Conservation (phyloP, 1,140 invertebrate genomes). For the Drosophila serrata region DNA sequence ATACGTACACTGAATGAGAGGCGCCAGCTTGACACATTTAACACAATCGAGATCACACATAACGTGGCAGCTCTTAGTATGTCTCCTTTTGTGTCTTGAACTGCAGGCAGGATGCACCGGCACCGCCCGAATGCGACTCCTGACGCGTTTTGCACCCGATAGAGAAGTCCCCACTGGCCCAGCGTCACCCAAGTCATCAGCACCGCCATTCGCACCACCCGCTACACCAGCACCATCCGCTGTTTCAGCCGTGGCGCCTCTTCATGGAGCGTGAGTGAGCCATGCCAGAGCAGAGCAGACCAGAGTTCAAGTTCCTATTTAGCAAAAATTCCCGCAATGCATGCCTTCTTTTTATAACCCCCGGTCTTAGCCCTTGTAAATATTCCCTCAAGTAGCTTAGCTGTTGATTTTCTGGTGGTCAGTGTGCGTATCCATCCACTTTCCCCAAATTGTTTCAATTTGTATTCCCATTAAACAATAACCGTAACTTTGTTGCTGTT, state of each 20-base stretch:
- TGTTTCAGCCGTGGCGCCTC: constrained; percentile 65
- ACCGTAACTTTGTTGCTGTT: constrained; percentile 62
- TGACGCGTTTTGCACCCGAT: constrained; percentile 51
- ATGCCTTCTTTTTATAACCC: constrained; percentile 37
- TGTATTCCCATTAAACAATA: constrained; percentile 50
- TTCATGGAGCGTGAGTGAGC: constrained; percentile 83
- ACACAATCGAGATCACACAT: constrained; percentile 12
- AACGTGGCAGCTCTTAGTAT: constrained; percentile 53
- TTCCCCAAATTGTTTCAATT: constrained; percentile 34
- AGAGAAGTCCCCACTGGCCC: constrained; percentile 18
- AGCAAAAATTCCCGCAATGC: constrained; percentile 25
- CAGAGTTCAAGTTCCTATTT: constrained; percentile 39
- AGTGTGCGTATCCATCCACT: constrained; percentile 79
- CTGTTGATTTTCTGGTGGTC: constrained; percentile 43
- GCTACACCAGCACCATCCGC: constrained; percentile 31
- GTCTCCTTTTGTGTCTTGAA: constrained; percentile 54
- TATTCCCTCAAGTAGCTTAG: constrained; percentile 16
- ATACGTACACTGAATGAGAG: constrained; percentile 76
- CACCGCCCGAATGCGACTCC: constrained; percentile 44
- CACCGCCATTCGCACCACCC: constrained; percentile 22
- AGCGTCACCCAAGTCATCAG: constrained; percentile 12
- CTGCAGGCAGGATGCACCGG: constrained; percentile 55
- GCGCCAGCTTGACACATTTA: constrained; percentile 22
- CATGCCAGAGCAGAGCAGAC: constrained; percentile 9
- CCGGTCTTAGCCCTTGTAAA: constrained; percentile 10